Conservation (phyloP, 2,797 vertebrate species). For the Chromis chromis region DNA sequence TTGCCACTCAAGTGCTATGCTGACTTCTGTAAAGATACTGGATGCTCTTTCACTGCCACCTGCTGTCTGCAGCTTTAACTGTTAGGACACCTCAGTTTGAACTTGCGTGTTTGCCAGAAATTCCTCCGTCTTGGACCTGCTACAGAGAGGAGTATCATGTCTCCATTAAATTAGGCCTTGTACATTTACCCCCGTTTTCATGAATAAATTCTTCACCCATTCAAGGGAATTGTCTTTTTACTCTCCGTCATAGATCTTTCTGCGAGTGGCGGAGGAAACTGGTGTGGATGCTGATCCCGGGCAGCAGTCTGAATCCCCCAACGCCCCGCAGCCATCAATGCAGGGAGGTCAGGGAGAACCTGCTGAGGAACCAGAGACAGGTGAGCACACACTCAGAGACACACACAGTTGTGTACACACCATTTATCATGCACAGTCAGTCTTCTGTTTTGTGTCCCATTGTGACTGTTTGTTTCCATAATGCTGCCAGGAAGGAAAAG, state of each 20-base stretch:
- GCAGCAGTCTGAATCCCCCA: slow-evolving; percentile 29
- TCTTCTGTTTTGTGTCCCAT: slow-evolving; percentile 37
- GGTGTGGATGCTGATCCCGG: slow-evolving; percentile 71
- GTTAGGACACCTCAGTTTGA: neutral
- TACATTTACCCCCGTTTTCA: neutral
- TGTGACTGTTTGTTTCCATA: slow-evolving; percentile 66
- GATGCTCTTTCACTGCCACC: slow-evolving; percentile 48
- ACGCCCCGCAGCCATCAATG: slow-evolving; percentile 17
- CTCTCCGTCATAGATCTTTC: slow-evolving; percentile 86
- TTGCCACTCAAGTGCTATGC: slow-evolving; percentile 4
- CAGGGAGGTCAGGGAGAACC: slow-evolving; percentile 39
- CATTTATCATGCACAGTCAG: slow-evolving; percentile 12
- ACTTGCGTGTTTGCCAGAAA: neutral
- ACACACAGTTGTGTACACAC: slow-evolving; percentile 9
- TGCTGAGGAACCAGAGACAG: slow-evolving; percentile 74
- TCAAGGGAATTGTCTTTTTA: neutral
- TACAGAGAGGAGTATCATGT: neutral
- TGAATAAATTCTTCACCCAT: neutral
- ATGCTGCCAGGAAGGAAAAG: slow-evolving; percentile 83
- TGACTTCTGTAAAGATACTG: slow-evolving; percentile 7
- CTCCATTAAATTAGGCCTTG: neutral
- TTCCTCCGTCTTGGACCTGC: neutral
- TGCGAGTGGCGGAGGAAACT: slow-evolving; percentile 87
- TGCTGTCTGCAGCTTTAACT: slow-evolving; percentile 19
- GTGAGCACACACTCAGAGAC: slow-evolving; percentile 46